Conservation (phyloP, 1,140 invertebrate species). For the Cryptotermes secundus region DNA sequence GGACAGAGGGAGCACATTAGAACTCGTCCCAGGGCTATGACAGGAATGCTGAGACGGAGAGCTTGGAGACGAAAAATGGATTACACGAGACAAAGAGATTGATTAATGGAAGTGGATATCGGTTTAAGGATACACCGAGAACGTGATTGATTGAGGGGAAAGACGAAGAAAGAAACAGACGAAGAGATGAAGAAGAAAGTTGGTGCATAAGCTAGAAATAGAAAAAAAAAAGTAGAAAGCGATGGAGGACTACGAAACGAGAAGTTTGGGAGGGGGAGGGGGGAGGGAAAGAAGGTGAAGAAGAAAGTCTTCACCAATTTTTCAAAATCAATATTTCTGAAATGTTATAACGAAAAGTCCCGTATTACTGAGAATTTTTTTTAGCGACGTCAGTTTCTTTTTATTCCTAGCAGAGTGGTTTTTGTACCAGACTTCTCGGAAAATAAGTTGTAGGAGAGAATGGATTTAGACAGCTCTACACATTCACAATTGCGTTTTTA, state of each 20-base stretch:
- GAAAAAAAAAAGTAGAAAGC: too few species aligned
- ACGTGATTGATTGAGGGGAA: slow-evolving; percentile 26
- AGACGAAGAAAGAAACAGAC: not conserved
- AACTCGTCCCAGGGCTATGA: slow-evolving; percentile 5
- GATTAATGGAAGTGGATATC: slow-evolving; percentile 33
- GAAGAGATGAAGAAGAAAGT: slow-evolving; percentile 3
- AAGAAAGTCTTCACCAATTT: not conserved
- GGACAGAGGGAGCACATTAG: not conserved
- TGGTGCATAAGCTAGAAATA: slow-evolving; percentile 3
- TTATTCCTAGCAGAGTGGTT: slow-evolving; percentile 1
- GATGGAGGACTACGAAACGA: not conserved
- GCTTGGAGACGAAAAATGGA: slow-evolving; percentile 20
- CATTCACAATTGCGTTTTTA: not conserved
- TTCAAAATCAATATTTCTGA: not conserved
- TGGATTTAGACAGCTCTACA: not conserved
- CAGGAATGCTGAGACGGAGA: not conserved
- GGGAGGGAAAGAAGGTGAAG: not conserved
- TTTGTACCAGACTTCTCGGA: not conserved
- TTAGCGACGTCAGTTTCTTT: not conserved
- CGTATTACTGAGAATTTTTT: not conserved
- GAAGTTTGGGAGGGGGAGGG: not conserved
- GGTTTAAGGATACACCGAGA: slow-evolving; percentile 17
- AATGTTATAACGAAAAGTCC: not conserved
- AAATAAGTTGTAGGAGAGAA: not conserved
- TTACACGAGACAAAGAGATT: slow-evolving; percentile 32